phyloP scores from a whole-genome alignment of 2,888 invertebrate species.

The Limnephilus rhombicus region DNA sequence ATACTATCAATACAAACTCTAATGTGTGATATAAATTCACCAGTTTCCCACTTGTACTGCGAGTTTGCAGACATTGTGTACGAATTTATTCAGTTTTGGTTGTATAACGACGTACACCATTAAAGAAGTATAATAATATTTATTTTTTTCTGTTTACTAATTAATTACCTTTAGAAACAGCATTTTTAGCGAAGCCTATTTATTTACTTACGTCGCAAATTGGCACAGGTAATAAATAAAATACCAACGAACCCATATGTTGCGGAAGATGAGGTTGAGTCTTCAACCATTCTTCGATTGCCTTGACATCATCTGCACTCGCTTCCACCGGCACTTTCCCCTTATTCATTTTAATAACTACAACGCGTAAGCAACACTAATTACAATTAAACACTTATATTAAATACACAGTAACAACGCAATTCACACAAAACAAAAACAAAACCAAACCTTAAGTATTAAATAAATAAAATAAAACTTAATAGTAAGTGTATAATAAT shows the following conservation, averaged over 20 bases:
- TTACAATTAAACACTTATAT: neutral
- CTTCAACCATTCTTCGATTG: constrained; percentile 79
- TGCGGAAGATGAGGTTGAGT: constrained; percentile 83
- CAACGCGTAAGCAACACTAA: neutral
- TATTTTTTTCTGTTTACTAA: neutral
- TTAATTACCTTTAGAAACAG: neutral
- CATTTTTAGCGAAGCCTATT: neutral
- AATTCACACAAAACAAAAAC: neutral
- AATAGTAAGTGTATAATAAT: neutral
- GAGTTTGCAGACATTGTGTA: too few species aligned
- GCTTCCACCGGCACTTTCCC: constrained; percentile 26
- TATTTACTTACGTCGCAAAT: neutral
- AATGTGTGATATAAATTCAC: too few species aligned
- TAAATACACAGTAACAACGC: neutral
- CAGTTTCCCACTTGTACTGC: too few species aligned
- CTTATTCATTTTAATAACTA: neutral
- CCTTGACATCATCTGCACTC: constrained; percentile 72
- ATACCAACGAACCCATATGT: constrained; percentile 77
- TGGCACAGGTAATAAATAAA: neutral
- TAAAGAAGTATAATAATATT: too few species aligned
- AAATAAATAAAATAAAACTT: too few species aligned
- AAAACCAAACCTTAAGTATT: neutral
- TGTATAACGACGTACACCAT: neutral
- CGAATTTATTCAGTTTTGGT: neutral
- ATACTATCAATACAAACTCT: too few species aligned